Base-by-base conservation (phyloP, 2,797 vertebrate genomes). In the Lacerta bilineata region DNA sequence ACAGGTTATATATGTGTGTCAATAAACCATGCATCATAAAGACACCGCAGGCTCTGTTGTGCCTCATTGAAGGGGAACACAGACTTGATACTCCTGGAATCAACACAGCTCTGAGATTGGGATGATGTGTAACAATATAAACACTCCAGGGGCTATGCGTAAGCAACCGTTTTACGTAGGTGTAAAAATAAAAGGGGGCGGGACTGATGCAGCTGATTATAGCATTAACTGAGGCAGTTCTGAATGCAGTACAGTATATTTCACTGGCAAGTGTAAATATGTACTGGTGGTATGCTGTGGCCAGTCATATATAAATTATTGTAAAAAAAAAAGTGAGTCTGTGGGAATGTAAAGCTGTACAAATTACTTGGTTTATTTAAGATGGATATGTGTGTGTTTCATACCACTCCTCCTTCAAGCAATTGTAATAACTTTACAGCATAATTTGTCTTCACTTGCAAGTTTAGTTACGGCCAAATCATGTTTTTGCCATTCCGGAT, bases 401-500 rank as follows among this genome's bases (percentile, higher is more conserved):
- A 43, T 15, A 18, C 36, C 8, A n/a, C 15, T 17, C 36, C 17
- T 29, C 59, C 61, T 64, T 77, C 55, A n/a, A 77, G 39, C 18
- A 41, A 8, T 43, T 39, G 39, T 91, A 3, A 50, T 36, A 93
- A 89, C 93, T 93, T 80, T 88, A 85, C 88, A 88, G 89, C 89
- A 39, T 11, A 41, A 23, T 87, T 88, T 76, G 27, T 39, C 82
- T 92, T 90, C 95, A 41, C 87, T 85, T 86, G 7, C n/a, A 87
- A 4, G 76, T 89, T 95, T 93, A 81, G 89, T 74, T 91, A 90
- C 85, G 90, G 90, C 89, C 86, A 93, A 93, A 88, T 87, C 11
- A 66, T 89, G 94, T 90, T 90, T 88, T 88, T 92, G 90, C 93
- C 91, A 93, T 93, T 79, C 88, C 87, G 80, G 68, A 86, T 94